phyloP scores from a whole-genome alignment of 2,113 vertebrate genomes.

The Dasyornis broadbenti region DNA sequence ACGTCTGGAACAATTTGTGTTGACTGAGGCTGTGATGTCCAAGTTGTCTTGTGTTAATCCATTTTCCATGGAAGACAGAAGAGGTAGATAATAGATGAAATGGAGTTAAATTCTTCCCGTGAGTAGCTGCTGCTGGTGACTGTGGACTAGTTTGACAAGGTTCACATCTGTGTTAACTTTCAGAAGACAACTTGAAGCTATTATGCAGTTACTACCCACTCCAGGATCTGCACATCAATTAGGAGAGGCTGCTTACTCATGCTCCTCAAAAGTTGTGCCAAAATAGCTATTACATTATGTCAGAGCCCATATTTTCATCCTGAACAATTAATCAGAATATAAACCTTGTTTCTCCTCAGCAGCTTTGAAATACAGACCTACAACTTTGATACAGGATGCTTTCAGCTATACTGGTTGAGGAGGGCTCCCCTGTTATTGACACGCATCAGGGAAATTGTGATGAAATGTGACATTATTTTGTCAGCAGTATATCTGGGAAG shows the following conservation, averaged over 20 bases:
- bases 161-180: constrained; percentile 49
- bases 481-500: not conserved
- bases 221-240: constrained; percentile 58
- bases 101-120: not conserved
- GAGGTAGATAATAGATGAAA: not conserved
- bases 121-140: not conserved
- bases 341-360: constrained; percentile 17
- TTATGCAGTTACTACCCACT: constrained; percentile 56
- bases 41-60: not conserved
- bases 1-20: not conserved
- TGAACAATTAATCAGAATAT: constrained; percentile 36
- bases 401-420: not conserved
- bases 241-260: constrained; percentile 62
- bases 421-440: not conserved
- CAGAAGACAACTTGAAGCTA: constrained; percentile 41
- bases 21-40: not conserved
- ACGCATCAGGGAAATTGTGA: not conserved
- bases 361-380: not conserved
- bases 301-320: constrained; percentile 44
- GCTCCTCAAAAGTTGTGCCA: constrained; percentile 60
- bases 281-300: constrained; percentile 60
- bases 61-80: not conserved
- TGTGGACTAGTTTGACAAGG: not conserved
- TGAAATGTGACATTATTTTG: not conserved
- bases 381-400: not conserved